Evolutionary conservation across 2,113 vertebrate species (phyloP), one percentile per base, ranked within the genome.

Genomic region (Chaetorhynchus papuensis): DNA sequence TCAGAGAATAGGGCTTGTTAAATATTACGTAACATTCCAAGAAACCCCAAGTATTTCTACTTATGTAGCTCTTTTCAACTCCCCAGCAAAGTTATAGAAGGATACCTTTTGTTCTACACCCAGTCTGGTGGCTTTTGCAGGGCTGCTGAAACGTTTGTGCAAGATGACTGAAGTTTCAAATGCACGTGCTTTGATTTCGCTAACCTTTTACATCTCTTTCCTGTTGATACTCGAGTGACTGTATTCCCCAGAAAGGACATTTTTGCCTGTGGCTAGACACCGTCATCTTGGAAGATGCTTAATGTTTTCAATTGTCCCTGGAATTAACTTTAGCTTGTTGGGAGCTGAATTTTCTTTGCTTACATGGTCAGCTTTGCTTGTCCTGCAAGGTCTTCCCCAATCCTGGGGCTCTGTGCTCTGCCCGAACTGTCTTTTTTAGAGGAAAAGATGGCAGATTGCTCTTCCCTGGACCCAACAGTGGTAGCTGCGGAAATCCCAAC

Each of bases 301-400:
- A 33, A 69, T 53, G 42, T 45, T 45, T 89, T 64, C 50, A 59
- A 20, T 69, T 94, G 74, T 66, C 64, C 47, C 9, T 11, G 44
- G 44, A 70, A 90, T 63, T 78, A 35, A 56, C 54, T 59, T 80
- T 33, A 28, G 5, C 64, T 60, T 72, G 13, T 42, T 42, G 53
- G 57, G n/a, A 81, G 54, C 15, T 49, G 64, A 33, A 14, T 53
- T 56, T 35, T n/a, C 64, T 30, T 57, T 31, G 21, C 47, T 61
- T 22, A 19, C 1, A 0, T 0, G 1, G 22, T 19, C 4, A 2
- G n/a, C 15, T 75, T 61, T 26, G 3, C 37, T 26, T 47, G 54
- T 28, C 28, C 37, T 2, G 5, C 28, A 1, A 6, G 19, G 13
- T 33, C 24, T 49, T 44, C 13, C 16, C 11, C 30, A 24, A 0